These are phyloP conservation scores for Hylia prasina DNA, from an alignment of 2,113 vertebrate genomes.

Conservation along the genomic window DNA sequence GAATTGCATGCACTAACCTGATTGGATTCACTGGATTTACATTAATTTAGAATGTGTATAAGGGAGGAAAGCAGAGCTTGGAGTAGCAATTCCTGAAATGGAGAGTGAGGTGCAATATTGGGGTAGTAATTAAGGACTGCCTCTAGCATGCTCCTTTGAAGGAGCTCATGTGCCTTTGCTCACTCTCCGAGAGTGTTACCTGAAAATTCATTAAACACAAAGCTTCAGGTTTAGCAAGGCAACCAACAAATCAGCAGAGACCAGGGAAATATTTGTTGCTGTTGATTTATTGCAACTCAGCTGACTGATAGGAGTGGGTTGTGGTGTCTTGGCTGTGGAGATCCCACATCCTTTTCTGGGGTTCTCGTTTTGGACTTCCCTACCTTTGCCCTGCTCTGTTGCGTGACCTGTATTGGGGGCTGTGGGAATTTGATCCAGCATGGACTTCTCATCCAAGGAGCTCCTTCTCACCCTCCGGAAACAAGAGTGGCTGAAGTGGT, in stretches of 20 bases:
- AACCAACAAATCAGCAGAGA: background rate
- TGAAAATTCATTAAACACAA: background rate
- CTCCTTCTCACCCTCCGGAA: background rate
- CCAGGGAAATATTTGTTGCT: background rate
- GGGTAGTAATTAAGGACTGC: background rate
- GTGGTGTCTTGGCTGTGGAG: background rate
- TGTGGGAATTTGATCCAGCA: background rate
- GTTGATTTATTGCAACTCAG: background rate
- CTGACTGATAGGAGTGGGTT: background rate
- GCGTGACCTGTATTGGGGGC: rapidly evolving
- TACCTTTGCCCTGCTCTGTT: background rate
- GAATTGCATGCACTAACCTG: background rate
- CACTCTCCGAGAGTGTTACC: background rate
- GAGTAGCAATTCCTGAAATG: background rate
- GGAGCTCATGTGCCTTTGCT: background rate
- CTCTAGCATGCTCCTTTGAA: background rate
- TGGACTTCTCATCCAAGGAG: background rate
- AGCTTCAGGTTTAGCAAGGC: background rate
- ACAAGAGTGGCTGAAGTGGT: background rate
- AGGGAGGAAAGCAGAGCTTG: background rate
- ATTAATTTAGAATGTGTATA: background rate
- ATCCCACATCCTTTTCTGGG: background rate
- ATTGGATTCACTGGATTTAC: background rate
- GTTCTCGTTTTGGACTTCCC: rapidly evolving
- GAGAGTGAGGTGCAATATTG: background rate